Evolutionary conservation across 1,140 invertebrate species (phyloP).

Genomic region (Rhagoletis zephyria): DNA sequence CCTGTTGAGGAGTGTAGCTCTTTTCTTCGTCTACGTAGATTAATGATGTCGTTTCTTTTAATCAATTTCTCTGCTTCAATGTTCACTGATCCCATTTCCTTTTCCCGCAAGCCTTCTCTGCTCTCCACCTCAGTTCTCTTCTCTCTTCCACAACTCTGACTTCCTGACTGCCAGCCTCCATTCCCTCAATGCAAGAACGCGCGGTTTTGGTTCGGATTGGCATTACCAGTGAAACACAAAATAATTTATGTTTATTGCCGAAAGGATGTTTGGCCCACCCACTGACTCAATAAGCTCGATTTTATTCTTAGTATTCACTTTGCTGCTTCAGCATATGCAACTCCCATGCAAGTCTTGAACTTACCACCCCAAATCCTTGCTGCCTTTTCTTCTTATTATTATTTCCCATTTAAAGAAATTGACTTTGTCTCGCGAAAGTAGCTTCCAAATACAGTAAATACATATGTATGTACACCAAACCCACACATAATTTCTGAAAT

Average conservation of each 20-base stretch:
- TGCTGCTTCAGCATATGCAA: background rate
- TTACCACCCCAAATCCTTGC: background rate
- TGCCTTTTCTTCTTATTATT: background rate
- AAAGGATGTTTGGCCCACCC: constrained; percentile 27
- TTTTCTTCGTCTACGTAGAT: background rate
- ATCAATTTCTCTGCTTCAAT: constrained; percentile 13
- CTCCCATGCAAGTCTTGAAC: background rate
- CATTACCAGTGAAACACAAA: constrained; percentile 10
- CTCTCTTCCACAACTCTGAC: background rate
- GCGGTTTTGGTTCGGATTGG: background rate
- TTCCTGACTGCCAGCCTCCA: background rate
- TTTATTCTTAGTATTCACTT: background rate
- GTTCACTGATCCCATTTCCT: constrained; percentile 23
- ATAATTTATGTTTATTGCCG: constrained; percentile 48
- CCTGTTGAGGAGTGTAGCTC: background rate
- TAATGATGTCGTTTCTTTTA: background rate
- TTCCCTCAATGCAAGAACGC: background rate
- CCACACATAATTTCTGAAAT: background rate
- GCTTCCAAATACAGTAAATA: constrained; percentile 31
- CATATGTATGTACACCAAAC: background rate
- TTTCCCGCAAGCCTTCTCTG: background rate
- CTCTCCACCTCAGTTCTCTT: background rate
- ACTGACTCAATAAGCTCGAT: too few relatives aligned
- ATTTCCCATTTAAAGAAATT: constrained; percentile 44
- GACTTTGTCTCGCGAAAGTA: constrained; percentile 32